Evolutionary conservation across 2,888 invertebrate genomes (phyloP).

Genomic region (Philopedon plagiatum): DNA sequence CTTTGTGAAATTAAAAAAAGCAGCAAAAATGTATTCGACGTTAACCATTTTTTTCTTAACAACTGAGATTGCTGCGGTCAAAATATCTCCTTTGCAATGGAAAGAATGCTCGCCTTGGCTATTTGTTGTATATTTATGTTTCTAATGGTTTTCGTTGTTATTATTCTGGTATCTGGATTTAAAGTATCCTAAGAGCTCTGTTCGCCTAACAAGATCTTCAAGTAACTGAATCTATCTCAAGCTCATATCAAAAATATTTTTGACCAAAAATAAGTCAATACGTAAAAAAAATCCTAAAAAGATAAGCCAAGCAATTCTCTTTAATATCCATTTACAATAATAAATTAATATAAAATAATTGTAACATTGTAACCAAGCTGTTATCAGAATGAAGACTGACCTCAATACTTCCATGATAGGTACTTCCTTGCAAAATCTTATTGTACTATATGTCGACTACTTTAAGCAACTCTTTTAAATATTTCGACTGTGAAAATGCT

Average conservation of each 20-base stretch:
- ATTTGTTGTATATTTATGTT: conserved; percentile 38
- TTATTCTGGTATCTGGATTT: conserved; percentile 20
- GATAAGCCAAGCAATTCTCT: neutral
- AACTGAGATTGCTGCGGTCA: neutral
- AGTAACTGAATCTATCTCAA: conserved; percentile 27
- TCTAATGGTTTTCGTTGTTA: conserved; percentile 36
- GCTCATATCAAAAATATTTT: conserved; percentile 34
- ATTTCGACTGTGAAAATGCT: conserved; percentile 38
- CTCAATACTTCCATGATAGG: conserved; percentile 19
- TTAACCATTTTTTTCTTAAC: neutral
- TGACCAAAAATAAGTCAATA: conserved; percentile 29
- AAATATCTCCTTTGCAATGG: conserved; percentile 29
- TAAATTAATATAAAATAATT: neutral
- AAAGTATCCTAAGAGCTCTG: conserved; percentile 15
- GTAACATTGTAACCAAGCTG: neutral
- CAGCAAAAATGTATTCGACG: conserved; percentile 2
- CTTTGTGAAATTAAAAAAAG: neutral
- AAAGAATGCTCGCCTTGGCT: conserved; percentile 38
- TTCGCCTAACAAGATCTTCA: neutral
- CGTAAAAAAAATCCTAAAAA: conserved; percentile 1
- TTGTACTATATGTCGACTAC: conserved; percentile 12
- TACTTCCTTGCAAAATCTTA: neutral
- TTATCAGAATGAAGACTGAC: conserved; percentile 33
- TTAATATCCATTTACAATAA: neutral
- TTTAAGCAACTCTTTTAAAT: conserved; percentile 28